Conservation (phyloP, 2,888 invertebrate species). For the Eupeodes luniger region DNA sequence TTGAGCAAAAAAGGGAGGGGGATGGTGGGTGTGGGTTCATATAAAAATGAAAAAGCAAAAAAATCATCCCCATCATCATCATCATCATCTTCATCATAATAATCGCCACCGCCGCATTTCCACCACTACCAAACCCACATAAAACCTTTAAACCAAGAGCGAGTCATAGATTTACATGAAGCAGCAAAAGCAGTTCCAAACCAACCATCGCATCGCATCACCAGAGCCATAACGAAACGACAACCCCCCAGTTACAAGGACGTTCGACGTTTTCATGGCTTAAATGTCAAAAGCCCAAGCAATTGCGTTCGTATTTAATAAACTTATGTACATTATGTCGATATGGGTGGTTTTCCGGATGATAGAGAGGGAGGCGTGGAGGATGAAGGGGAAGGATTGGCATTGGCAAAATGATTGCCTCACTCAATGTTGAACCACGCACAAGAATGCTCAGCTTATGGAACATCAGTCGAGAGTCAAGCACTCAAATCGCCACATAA, state of each 20-base stretch:
- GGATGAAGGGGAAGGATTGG: neutral
- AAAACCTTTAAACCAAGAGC: conserved; percentile 44
- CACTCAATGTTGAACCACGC: conserved; percentile 34
- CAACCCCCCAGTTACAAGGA: neutral
- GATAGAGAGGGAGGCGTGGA: too few species aligned
- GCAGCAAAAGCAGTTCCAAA: neutral
- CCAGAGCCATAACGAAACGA: neutral
- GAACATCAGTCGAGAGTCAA: conserved; percentile 61
- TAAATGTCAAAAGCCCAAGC: conserved; percentile 65
- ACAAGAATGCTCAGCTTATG: conserved; percentile 16
- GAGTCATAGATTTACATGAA: conserved; percentile 33
- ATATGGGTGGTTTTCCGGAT: conserved; percentile 32
- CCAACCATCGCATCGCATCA: neutral
- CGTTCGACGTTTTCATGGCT: conserved; percentile 42
- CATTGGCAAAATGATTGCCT: conserved; percentile 33
- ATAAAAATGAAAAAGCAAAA: conserved; percentile 9
- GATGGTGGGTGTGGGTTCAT: neutral
- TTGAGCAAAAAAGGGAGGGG: conserved; percentile 13
- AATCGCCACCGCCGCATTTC: neutral
- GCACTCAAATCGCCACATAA: conserved; percentile 58
- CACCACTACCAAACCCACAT: neutral
- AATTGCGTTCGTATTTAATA: conserved; percentile 64
- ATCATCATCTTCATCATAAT: neutral
- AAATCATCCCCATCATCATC: conserved; percentile 8
- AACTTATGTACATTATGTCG: conserved; percentile 45